A percentile compares a stretch with the other conserved stretches of the same genome.
These are phyloP conservation scores for Pyrochroa serraticornis DNA, from an alignment of 2,888 invertebrate genomes.

Conservation along the genomic window DNA sequence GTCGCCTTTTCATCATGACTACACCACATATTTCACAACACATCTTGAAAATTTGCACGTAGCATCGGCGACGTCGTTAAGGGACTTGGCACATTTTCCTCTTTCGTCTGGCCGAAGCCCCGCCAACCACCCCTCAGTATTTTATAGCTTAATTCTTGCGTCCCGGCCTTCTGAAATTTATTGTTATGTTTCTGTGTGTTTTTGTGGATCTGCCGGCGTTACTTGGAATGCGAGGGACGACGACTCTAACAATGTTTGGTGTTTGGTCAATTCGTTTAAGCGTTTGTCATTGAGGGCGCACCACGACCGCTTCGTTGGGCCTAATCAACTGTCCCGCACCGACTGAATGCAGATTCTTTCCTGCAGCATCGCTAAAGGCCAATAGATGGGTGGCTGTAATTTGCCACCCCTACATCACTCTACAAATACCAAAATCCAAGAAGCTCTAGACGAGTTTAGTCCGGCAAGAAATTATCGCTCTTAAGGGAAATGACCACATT, in stretches of 20 bases:
- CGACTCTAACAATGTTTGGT: constrained; percentile 54
- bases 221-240: constrained; percentile 51
- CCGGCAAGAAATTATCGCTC: too few species aligned
- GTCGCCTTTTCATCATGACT: too few species aligned
- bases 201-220: constrained; percentile 7
- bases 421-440: too few species aligned
- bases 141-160: constrained; percentile 1
- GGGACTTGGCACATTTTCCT: neutral
- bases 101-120: neutral
- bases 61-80: too few species aligned
- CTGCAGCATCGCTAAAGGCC: neutral
- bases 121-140: neutral
- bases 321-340: constrained; percentile 44
- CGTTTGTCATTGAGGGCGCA: constrained; percentile 51
- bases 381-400: too few species aligned
- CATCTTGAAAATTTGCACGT: too few species aligned
- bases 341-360: constrained; percentile 41
- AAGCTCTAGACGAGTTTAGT: too few species aligned
- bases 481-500: too few species aligned
- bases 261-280: constrained; percentile 57
- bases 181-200: constrained; percentile 18
- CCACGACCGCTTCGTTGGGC: constrained; percentile 36
- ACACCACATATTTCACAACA: too few species aligned
- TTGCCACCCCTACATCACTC: too few species aligned
- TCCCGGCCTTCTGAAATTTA: constrained; percentile 12